phyloP scores from a whole-genome alignment of 2,888 invertebrate genomes.

The Rambutsinella grinnellia region DNA sequence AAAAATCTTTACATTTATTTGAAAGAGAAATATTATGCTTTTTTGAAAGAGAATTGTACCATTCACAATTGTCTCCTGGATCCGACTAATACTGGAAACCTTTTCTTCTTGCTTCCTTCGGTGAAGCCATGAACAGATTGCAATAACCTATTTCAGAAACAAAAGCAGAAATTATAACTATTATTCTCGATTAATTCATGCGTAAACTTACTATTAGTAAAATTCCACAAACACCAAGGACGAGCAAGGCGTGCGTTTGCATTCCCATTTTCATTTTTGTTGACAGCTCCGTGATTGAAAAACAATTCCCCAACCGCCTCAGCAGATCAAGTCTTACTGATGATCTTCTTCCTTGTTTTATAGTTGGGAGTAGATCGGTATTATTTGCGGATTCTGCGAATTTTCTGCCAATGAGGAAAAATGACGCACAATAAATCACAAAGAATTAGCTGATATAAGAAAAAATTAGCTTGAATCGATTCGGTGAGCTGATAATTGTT shows the following conservation, averaged over 20 bases:
- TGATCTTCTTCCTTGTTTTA: too few species aligned
- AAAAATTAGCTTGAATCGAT: too few species aligned
- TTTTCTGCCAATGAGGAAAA: not conserved
- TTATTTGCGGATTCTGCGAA: not conserved
- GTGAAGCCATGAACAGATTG: slow-evolving; percentile 4
- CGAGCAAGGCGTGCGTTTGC: slow-evolving; percentile 11
- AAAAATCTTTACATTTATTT: not conserved
- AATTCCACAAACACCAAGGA: slow-evolving; percentile 17
- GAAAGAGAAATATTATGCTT: not conserved
- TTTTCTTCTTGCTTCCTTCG: not conserved
- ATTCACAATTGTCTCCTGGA: slow-evolving; percentile 29
- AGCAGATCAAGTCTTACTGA: too few species aligned
- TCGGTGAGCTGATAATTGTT: too few species aligned
- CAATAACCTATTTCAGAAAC: slow-evolving; percentile 14
- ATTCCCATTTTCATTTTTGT: not conserved
- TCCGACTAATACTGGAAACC: slow-evolving; percentile 2
- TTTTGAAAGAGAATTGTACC: slow-evolving; percentile 8
- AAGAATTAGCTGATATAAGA: too few species aligned
- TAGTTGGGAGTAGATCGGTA: too few species aligned
- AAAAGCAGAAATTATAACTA: not conserved
- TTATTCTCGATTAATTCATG: not conserved
- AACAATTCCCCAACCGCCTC: too few species aligned
- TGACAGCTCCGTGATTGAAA: too few species aligned
- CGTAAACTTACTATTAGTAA: slow-evolving; percentile 20
- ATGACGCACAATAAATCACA: not conserved